Evolutionary conservation across 2,888 invertebrate species (phyloP).

Genomic region (Machimus rusticus): DNA sequence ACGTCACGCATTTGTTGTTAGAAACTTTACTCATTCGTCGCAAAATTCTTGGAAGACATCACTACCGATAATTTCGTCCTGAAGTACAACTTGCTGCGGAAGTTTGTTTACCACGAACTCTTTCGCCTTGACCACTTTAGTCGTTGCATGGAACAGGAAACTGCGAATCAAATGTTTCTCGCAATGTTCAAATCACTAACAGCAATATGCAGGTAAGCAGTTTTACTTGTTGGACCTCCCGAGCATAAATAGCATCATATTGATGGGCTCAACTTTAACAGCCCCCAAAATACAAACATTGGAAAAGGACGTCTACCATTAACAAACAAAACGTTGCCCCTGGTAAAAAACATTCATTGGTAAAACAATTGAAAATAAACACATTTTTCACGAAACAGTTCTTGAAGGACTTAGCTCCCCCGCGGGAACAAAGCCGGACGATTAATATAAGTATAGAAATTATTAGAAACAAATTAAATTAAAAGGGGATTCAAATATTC

Average conservation of each 20-base stretch:
- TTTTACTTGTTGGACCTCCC: not conserved
- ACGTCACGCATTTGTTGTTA: not conserved
- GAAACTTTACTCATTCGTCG: not conserved
- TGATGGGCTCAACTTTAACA: too few species aligned
- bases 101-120: slow-evolving; percentile 11
- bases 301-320: too few species aligned
- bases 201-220: not conserved
- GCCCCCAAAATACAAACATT: too few species aligned
- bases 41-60: not conserved
- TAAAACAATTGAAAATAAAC: too few species aligned
- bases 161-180: not conserved
- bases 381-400: too few species aligned
- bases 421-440: too few species aligned
- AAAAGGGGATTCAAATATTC: too few species aligned
- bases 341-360: too few species aligned
- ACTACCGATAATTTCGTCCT: not conserved
- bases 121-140: slow-evolving; percentile 21
- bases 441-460: too few species aligned
- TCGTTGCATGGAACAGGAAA: not conserved
- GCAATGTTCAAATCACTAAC: not conserved
- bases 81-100: slow-evolving; percentile 22
- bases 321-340: too few species aligned
- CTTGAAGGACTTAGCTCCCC: too few species aligned
- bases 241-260: not conserved
- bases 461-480: too few species aligned